Evolutionary conservation across 92 coral and sea anemone species (phyloP).

Genomic region (Phymanthus crucifer): DNA sequence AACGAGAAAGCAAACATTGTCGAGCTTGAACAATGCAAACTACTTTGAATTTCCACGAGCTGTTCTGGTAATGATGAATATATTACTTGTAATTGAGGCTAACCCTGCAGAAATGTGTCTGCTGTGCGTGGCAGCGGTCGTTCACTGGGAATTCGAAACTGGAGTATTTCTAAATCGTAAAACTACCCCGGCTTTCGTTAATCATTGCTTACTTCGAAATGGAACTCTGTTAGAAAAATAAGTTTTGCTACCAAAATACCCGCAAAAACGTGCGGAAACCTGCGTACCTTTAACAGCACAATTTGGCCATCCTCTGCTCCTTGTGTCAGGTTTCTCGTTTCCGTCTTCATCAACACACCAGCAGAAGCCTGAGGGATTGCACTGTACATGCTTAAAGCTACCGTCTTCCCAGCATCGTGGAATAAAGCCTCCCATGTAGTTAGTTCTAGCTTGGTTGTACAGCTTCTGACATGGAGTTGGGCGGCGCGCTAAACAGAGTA

Average conservation of each 20-base stretch:
- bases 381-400: constrained; percentile 70
- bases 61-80: too few species aligned
- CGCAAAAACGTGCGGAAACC: neutral
- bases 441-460: constrained; percentile 36
- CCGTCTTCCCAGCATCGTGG: constrained; percentile 76
- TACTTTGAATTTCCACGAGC: too few species aligned
- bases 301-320: constrained; percentile 49
- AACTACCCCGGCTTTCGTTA: too few species aligned
- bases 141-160: too few species aligned
- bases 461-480: constrained; percentile 67
- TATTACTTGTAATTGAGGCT: too few species aligned
- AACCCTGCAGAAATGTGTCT: too few species aligned
- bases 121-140: too few species aligned
- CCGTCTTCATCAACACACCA: constrained; percentile 79
- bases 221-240: too few species aligned
- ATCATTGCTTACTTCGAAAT: too few species aligned
- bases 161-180: too few species aligned
- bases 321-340: constrained; percentile 31
- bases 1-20: too few species aligned
- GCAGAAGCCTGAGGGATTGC: constrained; percentile 66
- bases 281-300: constrained; percentile 64
- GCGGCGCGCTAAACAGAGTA: constrained; percentile 40
- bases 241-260: neutral
- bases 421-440: constrained; percentile 51
- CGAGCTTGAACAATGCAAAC: too few species aligned